phyloP scores from a whole-genome alignment of 2,888 invertebrate species.

The Congeria kusceri region DNA sequence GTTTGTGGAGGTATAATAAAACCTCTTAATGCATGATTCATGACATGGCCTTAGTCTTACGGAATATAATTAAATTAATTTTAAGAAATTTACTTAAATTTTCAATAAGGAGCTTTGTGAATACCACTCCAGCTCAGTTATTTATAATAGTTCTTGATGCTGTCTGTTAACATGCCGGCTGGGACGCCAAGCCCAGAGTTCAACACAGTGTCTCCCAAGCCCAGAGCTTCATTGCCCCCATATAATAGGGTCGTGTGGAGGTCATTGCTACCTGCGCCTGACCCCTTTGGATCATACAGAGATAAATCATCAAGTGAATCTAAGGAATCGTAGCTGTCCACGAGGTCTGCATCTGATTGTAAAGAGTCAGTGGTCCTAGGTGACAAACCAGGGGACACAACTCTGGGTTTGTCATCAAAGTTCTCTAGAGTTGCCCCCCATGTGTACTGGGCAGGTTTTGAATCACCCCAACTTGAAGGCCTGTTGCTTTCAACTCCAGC shows the following conservation, averaged over 20 bases:
- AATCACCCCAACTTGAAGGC: not conserved
- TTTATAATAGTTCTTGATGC: conserved; percentile 4
- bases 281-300: not conserved
- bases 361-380: too few species aligned
- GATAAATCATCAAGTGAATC: not conserved
- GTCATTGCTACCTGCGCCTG: not conserved
- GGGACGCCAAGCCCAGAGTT: not conserved
- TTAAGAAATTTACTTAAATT: too few species aligned
- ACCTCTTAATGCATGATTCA: too few species aligned
- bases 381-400: not conserved
- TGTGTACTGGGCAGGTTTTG: not conserved
- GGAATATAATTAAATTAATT: too few species aligned
- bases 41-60: too few species aligned
- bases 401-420: not conserved
- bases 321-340: not conserved
- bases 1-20: too few species aligned
- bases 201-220: not conserved
- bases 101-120: too few species aligned
- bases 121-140: too few species aligned
- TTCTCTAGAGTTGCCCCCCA: not conserved
- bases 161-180: not conserved
- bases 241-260: not conserved
- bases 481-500: not conserved
- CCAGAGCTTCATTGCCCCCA: not conserved
- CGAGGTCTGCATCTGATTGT: too few species aligned